Base-by-base conservation (phyloP, 92 coral and sea anemone genomes). In the Phenganax stokvisi region DNA sequence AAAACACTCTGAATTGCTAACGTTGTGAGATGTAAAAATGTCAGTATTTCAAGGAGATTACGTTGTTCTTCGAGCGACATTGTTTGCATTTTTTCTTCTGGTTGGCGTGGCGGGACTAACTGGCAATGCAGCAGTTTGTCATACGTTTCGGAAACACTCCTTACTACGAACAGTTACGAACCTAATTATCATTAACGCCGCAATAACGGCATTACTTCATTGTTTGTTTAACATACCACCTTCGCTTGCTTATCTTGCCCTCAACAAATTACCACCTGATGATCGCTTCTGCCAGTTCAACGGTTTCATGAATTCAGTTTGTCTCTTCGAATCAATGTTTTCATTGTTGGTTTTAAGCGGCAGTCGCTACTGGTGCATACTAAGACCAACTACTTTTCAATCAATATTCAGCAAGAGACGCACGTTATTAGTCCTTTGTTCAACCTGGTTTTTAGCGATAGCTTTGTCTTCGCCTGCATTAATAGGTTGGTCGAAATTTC, bases 311-410 rank as follows among this genome's bases (percentile, higher is more conserved):
- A 79, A 64, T 61, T 79, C 83, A 51, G 71, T 79, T 28, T 79
- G 83, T 53, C 63, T 79, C 8, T 79, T 79, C 30, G 83, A 64
- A 61, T 79, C 83, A 15, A 79, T 79, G 83, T 79, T 79, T 52
- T 79, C 83, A 30, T 68, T 79, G 30, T 25, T 79, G 6, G 74
- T 79, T 9, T 51, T 79, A 6, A 51, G 83, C 29, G 53, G 73
- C 8, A 79, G 83, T 53, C 83, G 83, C 1, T 79, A 79, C 30
- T 79, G 83, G 73, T 79, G 83, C 62, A 79, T 79, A 7, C 29
- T 79, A 25, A 72, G 68, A 7, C 83, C 83, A 13, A 79, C 83
- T 6, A 79, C 74, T 2, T 79, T 79, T 57, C 83, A 79, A 54
- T n/a, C 83, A 28, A 63, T 64, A n/a, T 79, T 79, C 15, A 79